phyloP scores from a whole-genome alignment of 2,888 invertebrate genomes.

The Spilosoma lubricipeda region DNA sequence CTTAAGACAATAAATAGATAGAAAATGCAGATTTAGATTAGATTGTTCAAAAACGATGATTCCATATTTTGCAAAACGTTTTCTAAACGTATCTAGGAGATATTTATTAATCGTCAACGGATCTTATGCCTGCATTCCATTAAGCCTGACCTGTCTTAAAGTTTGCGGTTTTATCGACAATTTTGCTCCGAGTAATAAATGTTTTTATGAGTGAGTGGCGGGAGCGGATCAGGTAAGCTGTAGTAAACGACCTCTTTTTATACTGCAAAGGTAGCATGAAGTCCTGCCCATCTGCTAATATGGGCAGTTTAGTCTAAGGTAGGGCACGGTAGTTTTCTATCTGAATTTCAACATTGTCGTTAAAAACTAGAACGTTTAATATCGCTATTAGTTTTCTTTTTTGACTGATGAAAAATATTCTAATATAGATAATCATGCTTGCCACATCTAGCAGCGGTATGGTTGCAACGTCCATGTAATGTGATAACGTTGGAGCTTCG shows the following conservation, averaged over 20 bases:
- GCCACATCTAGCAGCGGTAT: no score
- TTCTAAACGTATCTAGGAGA: not conserved
- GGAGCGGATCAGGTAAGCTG: not conserved
- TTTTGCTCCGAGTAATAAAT: not conserved
- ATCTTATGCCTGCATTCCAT: not conserved
- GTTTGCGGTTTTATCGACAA: not conserved
- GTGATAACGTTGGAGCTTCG: no score
- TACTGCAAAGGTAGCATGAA: not conserved
- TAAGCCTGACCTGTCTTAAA: not conserved
- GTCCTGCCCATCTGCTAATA: not conserved
- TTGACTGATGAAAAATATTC: no score
- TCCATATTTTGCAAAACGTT: no score
- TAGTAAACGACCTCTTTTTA: slow-evolving; percentile 1
- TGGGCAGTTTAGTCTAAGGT: not conserved
- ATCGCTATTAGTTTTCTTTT: not conserved
- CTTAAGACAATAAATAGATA: not conserved
- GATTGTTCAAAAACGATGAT: no score
- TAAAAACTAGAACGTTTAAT: not conserved
- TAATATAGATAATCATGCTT: no score
- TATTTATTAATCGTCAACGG: no score
- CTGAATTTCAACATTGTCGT: not conserved
- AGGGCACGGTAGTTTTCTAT: not conserved
- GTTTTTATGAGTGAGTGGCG: not conserved
- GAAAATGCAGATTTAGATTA: not conserved
- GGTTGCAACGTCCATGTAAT: no score